Percentiles rank a stretch among this genome's conserved stretches.
These are phyloP conservation scores for Tridacna crocea DNA, from an alignment of 2,888 invertebrate genomes.

Conservation along the genomic window DNA sequence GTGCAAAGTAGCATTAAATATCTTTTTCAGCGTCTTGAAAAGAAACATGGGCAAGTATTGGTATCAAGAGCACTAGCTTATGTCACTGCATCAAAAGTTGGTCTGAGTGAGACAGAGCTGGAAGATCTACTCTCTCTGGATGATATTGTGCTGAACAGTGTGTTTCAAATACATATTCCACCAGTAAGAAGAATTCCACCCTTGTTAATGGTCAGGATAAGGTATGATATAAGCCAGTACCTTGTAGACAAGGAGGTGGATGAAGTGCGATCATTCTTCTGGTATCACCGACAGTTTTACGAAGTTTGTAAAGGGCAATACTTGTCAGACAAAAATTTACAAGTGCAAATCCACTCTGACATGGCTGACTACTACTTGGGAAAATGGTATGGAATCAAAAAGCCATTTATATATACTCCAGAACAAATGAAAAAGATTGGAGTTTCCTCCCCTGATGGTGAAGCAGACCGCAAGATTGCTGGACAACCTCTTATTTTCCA, in stretches of 20 bases:
- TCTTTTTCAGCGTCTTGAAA: conserved; percentile 75
- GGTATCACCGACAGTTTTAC: conserved; percentile 81
- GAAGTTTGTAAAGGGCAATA: conserved; percentile 74
- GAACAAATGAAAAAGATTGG: conserved; percentile 66
- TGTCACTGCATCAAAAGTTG: conserved; percentile 74
- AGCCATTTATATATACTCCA: conserved; percentile 75
- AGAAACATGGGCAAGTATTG: conserved; percentile 74
- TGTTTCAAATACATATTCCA: conserved; percentile 78
- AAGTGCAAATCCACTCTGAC: conserved; percentile 72
- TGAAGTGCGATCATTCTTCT: conserved; percentile 76
- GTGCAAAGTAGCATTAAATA: conserved; percentile 77
- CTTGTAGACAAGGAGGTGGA: conserved; percentile 78
- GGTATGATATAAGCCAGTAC: conserved; percentile 75
- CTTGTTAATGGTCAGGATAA: conserved; percentile 76
- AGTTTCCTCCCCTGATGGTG: conserved; percentile 61
- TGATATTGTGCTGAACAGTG: conserved; percentile 75
- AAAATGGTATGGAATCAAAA: conserved; percentile 76
- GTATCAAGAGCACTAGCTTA: conserved; percentile 76
- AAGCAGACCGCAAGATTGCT: conserved; percentile 78
- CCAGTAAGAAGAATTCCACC: conserved; percentile 80
- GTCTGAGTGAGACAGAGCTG: conserved; percentile 78
- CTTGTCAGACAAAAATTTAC: conserved; percentile 56
- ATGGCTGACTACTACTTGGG: conserved; percentile 81
- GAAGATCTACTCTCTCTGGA: conserved; percentile 81
- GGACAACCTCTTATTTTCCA: conserved; percentile 77